Conservation (phyloP, 1,140 invertebrate species). For the Wasmannia auropunctata region DNA sequence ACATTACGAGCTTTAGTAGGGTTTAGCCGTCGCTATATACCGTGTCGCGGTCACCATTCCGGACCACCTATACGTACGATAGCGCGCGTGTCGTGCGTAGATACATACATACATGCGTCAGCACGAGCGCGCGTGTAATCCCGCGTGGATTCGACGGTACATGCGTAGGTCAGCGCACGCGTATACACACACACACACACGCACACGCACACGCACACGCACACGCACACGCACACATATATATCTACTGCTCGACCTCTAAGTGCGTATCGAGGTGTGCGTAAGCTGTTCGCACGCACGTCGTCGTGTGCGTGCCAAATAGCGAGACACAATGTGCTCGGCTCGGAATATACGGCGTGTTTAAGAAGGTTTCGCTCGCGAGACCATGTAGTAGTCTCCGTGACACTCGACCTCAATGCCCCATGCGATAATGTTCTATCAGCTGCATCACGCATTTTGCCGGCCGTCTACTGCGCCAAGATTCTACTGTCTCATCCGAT, state of each 20-base stretch:
- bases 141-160: conserved; percentile 24
- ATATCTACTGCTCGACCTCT: conserved; percentile 19
- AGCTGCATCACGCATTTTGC: conserved; percentile 65
- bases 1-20: conserved; percentile 81
- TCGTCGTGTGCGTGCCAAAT: conserved; percentile 38
- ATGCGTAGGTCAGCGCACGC: conserved; percentile 35
- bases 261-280: conserved; percentile 40
- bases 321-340: conserved; percentile 37
- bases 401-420: conserved; percentile 71
- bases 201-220: no score
- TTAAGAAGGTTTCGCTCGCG: background rate
- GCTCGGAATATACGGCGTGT: conserved; percentile 24
- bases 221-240: background rate
- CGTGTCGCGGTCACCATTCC: conserved; percentile 79
- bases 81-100: background rate
- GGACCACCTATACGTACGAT: conserved; percentile 65
- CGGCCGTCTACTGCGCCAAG: background rate
- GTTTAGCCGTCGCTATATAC: conserved; percentile 77
- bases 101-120: background rate
- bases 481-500: background rate
- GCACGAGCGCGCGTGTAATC: conserved; percentile 33
- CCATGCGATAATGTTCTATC: conserved; percentile 73
- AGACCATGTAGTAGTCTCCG: conserved; percentile 61
- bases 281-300: conserved; percentile 26
- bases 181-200: no score